A percentile compares a stretch with the other conserved stretches of the same genome.
Conservation (phyloP, 2,113 vertebrate genomes). For the Phalacrocorax aristotelis region DNA sequence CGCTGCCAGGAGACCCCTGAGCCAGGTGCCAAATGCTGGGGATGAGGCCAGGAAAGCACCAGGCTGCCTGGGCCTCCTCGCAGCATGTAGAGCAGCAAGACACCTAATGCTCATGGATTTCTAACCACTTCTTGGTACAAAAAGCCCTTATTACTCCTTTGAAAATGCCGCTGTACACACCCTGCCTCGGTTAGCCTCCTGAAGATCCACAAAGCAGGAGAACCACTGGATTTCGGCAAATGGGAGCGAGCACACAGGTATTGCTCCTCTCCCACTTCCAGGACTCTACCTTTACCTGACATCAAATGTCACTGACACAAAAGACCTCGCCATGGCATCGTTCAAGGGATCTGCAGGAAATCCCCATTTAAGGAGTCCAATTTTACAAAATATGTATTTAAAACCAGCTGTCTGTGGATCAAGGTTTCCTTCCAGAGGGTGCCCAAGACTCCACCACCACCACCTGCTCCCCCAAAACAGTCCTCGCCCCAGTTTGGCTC, state of each 20-base stretch:
- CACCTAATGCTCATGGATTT: not conserved
- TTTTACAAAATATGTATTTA: not conserved
- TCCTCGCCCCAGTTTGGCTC: not conserved
- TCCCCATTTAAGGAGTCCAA: not conserved
- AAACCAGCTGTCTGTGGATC: not conserved
- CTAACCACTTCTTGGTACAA: not conserved
- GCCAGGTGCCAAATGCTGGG: not conserved
- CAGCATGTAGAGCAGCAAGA: not conserved
- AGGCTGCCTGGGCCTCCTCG: not conserved
- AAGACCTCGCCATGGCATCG: too few relatives aligned
- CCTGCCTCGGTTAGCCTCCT: not conserved
- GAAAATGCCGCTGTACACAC: not conserved
- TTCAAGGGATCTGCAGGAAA: not conserved
- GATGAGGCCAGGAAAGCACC: not conserved
- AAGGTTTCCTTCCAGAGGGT: not conserved
- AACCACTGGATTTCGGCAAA: not conserved
- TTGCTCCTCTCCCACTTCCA: not conserved
- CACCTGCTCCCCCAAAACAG: rapidly evolving
- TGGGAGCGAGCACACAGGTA: rapidly evolving
- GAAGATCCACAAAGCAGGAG: rapidly evolving
- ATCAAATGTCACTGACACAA: not conserved
- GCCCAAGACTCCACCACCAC: not conserved
- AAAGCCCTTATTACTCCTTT: not conserved
- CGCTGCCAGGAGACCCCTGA: not conserved
- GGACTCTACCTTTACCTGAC: not conserved